These are phyloP conservation scores for Brienomyrus brachyistius DNA, from an alignment of 2,113 vertebrate genomes.

Conservation along the genomic window DNA sequence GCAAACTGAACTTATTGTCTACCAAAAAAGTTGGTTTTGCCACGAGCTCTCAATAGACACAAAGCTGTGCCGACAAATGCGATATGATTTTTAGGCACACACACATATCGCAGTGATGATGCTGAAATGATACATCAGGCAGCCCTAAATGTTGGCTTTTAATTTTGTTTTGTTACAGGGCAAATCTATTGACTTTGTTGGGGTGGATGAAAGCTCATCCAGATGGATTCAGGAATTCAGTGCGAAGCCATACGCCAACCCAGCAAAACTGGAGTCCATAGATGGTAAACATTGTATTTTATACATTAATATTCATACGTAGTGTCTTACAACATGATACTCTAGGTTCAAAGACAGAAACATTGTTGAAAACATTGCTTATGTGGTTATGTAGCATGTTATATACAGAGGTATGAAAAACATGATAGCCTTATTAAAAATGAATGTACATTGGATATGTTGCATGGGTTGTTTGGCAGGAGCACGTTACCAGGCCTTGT, in stretches of 20 bases:
- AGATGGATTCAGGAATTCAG: constrained; percentile 94
- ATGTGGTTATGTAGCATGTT: neutral
- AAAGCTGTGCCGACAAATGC: neutral
- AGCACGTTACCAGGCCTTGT: constrained; percentile 79
- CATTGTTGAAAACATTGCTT: neutral
- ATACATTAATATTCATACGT: neutral
- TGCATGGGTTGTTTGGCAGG: constrained; percentile 53
- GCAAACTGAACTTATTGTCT: too few species aligned
- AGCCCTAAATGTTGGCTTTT: neutral
- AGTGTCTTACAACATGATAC: neutral
- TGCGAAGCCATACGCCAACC: constrained; percentile 78
- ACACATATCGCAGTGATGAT: neutral
- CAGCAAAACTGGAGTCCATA: constrained; percentile 88
- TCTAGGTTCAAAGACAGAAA: neutral
- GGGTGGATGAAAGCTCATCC: constrained; percentile 71
- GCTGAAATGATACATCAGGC: neutral
- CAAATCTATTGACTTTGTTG: constrained; percentile 79
- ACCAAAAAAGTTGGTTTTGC: neutral
- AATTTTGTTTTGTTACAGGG: constrained; percentile 60
- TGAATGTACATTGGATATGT: neutral
- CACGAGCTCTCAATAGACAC: neutral
- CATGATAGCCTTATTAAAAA: neutral
- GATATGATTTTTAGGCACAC: neutral
- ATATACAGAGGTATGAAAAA: neutral
- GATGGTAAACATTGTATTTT: constrained; percentile 57